These are phyloP conservation scores for Nycticebus coucang DNA, from an alignment of 2,113 vertebrate species.

Conservation along the genomic window DNA sequence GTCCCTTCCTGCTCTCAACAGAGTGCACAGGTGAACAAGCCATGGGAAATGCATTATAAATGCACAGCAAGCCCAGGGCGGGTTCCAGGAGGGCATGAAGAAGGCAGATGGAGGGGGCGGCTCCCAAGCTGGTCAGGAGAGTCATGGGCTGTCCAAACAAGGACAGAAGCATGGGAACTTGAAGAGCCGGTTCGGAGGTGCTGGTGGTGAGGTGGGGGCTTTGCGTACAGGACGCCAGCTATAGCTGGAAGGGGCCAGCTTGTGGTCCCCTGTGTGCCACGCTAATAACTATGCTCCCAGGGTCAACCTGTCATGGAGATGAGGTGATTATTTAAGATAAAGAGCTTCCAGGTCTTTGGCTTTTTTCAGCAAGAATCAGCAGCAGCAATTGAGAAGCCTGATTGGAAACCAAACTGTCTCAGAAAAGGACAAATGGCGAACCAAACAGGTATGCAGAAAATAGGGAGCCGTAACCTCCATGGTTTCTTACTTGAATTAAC, in stretches of 20 bases:
- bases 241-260: background rate
- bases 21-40: background rate
- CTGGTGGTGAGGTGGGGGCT: background rate
- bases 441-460: background rate
- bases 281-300: background rate
- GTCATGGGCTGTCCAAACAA: background rate
- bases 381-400: background rate
- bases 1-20: background rate
- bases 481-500: background rate
- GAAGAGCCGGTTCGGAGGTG: background rate
- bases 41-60: background rate
- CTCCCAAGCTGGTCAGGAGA: background rate
- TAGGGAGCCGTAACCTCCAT: no score
- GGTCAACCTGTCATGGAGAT: background rate
- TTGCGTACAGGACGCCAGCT: background rate
- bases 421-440: background rate
- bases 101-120: background rate
- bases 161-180: background rate
- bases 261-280: accelerated
- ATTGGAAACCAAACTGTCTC: background rate
- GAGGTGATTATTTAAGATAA: background rate
- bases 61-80: accelerated
- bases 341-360: background rate
- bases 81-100: background rate
- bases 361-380: background rate